Conservation (phyloP, 2,113 vertebrate species). For the Astur gentilis region DNA sequence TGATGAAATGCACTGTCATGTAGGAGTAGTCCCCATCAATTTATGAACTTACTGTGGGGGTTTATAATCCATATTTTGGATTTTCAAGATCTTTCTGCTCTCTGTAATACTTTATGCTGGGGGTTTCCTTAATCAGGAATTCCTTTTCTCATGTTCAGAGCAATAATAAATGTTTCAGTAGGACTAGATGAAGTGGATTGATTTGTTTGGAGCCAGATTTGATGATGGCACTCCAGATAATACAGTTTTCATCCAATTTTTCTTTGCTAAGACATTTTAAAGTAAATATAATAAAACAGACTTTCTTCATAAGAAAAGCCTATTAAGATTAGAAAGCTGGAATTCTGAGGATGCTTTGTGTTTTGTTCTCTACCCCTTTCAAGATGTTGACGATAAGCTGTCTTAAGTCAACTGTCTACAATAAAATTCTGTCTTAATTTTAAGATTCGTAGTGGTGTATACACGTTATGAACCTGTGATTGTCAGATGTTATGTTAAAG, state of each 20-base stretch:
- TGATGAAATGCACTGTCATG: background rate
- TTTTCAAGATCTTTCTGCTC: background rate
- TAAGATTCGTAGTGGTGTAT: background rate
- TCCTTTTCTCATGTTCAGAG: background rate
- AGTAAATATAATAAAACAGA: background rate
- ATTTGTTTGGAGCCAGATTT: background rate
- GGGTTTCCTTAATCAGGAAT: background rate
- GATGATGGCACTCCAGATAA: background rate
- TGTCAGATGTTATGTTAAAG: background rate
- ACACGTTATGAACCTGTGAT: background rate
- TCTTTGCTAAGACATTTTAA: background rate
- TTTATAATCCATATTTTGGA: background rate
- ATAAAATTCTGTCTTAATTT: background rate
- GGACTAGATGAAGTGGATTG: background rate
- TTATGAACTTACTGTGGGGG: background rate
- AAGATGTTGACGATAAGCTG: background rate
- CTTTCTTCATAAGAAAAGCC: background rate
- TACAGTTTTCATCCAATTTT: background rate
- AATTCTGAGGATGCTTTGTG: background rate
- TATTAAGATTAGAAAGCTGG: background rate
- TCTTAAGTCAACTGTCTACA: background rate
- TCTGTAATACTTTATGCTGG: background rate
- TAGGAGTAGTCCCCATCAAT: background rate
- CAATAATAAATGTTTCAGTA: background rate
- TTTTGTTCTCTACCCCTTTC: background rate